These are phyloP conservation scores for Drosophila pseudoananassae DNA, from an alignment of 1,140 invertebrate species.

Conservation along the genomic window DNA sequence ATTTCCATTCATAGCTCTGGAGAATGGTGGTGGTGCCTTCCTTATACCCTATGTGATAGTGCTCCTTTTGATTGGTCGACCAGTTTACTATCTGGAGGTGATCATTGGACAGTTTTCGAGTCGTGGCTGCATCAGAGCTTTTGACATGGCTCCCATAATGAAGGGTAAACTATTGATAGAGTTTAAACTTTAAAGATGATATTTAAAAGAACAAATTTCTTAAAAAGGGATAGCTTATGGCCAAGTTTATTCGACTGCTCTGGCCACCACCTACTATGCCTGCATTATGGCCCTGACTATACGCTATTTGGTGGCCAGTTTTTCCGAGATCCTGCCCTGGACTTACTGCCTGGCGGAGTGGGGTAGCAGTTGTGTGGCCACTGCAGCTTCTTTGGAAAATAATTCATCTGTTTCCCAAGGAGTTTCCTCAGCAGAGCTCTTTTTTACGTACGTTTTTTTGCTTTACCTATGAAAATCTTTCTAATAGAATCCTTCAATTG, in stretches of 20 bases:
- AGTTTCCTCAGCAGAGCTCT: constrained; percentile 84
- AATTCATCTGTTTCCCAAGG: constrained; percentile 27
- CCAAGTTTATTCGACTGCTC: constrained; percentile 89
- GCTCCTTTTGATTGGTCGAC: constrained; percentile 90
- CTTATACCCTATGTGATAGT: constrained; percentile 91
- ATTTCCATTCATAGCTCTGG: constrained; percentile 91
- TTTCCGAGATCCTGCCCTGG: constrained; percentile 88
- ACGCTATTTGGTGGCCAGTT: constrained; percentile 88
- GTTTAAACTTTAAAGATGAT: not conserved
- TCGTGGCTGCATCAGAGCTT: constrained; percentile 87
- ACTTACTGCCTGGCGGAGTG: constrained; percentile 87
- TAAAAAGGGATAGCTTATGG: constrained; percentile 88
- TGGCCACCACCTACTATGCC: constrained; percentile 90
- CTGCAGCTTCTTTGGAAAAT: constrained; percentile 31
- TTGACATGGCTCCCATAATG: constrained; percentile 85
- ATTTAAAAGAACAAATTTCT: not conserved
- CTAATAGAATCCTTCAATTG: not conserved
- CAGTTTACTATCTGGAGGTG: constrained; percentile 93
- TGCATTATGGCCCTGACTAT: constrained; percentile 89
- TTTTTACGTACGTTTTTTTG: constrained; percentile 82
- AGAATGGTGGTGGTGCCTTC: constrained; percentile 92
- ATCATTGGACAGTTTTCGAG: constrained; percentile 90
- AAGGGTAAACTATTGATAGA: constrained; percentile 84
- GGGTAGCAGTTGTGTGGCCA: constrained; percentile 84
- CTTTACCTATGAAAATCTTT: not conserved